Percentiles rank a stretch among this genome's conserved stretches.
Evolutionary conservation across 2,888 invertebrate species (phyloP).

Genomic region (Hoplodrina ambigua): DNA sequence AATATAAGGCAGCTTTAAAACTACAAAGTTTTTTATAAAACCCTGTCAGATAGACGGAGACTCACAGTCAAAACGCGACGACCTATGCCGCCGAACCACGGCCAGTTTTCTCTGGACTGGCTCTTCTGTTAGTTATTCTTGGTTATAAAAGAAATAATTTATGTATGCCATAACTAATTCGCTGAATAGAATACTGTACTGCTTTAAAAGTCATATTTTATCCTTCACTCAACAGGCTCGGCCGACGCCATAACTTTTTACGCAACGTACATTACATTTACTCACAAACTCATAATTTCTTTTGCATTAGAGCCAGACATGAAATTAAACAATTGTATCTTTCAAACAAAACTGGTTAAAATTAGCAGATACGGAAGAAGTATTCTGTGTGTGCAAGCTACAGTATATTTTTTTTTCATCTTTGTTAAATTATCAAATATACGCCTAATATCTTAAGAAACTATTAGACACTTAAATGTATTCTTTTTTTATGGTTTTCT

Average conservation of each 20-base stretch:
- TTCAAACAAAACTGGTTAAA: background rate
- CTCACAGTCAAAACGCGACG: slow-evolving; percentile 2
- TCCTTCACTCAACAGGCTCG: background rate
- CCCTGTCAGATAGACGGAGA: slow-evolving; percentile 1
- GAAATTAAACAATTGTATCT: background rate
- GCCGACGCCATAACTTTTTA: background rate
- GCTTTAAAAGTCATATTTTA: background rate
- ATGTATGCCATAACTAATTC: background rate
- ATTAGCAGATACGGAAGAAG: background rate
- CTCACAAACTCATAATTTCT: background rate
- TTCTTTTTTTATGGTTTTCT: background rate
- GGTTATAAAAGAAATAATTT: background rate
- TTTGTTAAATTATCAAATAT: slow-evolving; percentile 1
- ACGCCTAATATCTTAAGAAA: background rate
- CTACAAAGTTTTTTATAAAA: slow-evolving; percentile 9
- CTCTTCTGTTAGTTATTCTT: background rate
- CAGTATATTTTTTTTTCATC: background rate
- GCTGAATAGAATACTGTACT: background rate
- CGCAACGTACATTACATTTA: too few species aligned
- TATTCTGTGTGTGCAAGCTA: slow-evolving; percentile 33
- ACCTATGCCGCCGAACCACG: background rate
- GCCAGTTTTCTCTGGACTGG: background rate
- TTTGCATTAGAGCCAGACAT: background rate
- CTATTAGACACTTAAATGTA: background rate
- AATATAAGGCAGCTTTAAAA: slow-evolving; percentile 53